Base-by-base conservation (phyloP, 2,113 vertebrate species). In the Gallinago media region DNA sequence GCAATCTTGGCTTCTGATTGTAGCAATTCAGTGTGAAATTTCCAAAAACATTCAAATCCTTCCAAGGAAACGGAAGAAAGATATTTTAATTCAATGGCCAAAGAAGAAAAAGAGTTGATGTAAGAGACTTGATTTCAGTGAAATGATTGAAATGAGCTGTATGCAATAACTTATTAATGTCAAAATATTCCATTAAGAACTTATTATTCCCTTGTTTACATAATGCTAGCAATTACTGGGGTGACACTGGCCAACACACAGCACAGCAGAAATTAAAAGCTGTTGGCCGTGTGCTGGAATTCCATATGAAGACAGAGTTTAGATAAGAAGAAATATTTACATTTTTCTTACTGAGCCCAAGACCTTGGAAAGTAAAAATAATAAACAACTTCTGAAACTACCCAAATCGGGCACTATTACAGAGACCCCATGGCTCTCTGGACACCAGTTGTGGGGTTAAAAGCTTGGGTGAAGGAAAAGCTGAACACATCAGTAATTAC, bases 201-300 rank as follows among this genome's bases (percentile, higher is more conserved):
- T 93, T 78, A 79, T 82, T 92, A 80, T 95, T 90, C 88, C 78
- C 71, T 70, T 96, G 82, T 95, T 95, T 94, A 92, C 59, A 75
- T 73, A 85, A 90, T 32, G 21, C 50, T 63, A 88, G 62, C 82
- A 96, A 93, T 95, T 95, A 93, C 9, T 73, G 54, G 38, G 70
- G 36, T 23, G 59, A 86, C 3, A 13, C 65, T 87, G 65, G 70
- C 85, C 88, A 90, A 87, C 42, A 62, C 11, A 17, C 23, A 75
- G 72, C 78, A 49, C 59, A 92, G 59, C 74, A 94, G 82, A 90
- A 94, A 54, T 7, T 8, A 73, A 89, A 80, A 68, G 31, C 70
- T 78, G 42, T 77, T 90, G 42, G 31, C 29, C 66, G 34, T 3
- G 2, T 44, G 29, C 32, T 70, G 20, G n/a, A 91, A 91, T 70